Percentiles rank a stretch among this genome's conserved stretches.
Conservation (phyloP, 2,888 invertebrate genomes). For the Romanomermis culicivorax region DNA sequence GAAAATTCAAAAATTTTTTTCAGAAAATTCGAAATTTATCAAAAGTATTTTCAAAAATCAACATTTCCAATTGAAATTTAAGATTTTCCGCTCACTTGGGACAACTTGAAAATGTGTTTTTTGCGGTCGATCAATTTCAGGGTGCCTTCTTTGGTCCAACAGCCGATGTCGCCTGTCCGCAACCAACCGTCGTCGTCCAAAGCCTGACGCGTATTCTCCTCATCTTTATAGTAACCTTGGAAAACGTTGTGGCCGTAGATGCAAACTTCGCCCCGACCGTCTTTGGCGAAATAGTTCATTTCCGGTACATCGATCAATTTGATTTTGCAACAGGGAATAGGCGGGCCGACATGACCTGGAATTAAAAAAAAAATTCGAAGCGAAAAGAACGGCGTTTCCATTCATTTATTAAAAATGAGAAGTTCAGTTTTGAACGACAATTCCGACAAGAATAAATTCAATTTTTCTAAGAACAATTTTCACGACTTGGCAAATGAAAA, state of each 20-base stretch:
- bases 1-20: too few species aligned
- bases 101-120: slow-evolving; percentile 92
- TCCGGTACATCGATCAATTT: slow-evolving; percentile 92
- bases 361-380: neutral
- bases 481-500: too few species aligned
- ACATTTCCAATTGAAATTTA: too few species aligned
- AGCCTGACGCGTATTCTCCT: slow-evolving; percentile 70
- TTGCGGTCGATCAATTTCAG: slow-evolving; percentile 87
- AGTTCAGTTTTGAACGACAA: too few species aligned
- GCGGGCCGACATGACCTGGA: slow-evolving; percentile 75
- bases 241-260: slow-evolving; percentile 41
- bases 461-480: too few species aligned
- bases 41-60: too few species aligned
- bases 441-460: too few species aligned
- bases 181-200: slow-evolving; percentile 79
- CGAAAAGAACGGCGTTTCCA: too few species aligned
- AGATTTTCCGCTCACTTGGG: slow-evolving; percentile 46
- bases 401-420: too few species aligned
- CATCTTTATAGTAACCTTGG: slow-evolving; percentile 60
- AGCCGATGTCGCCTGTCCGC: slow-evolving; percentile 89
- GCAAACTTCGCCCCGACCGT: slow-evolving; percentile 26
- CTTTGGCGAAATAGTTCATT: slow-evolving; percentile 47
- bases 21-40: neutral
- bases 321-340: slow-evolving; percentile 75
- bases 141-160: slow-evolving; percentile 72